Evolutionary conservation across 2,113 vertebrate genomes (phyloP), one percentile per base, ranked within the genome.

Genomic region (Himantopus leucocephalus): DNA sequence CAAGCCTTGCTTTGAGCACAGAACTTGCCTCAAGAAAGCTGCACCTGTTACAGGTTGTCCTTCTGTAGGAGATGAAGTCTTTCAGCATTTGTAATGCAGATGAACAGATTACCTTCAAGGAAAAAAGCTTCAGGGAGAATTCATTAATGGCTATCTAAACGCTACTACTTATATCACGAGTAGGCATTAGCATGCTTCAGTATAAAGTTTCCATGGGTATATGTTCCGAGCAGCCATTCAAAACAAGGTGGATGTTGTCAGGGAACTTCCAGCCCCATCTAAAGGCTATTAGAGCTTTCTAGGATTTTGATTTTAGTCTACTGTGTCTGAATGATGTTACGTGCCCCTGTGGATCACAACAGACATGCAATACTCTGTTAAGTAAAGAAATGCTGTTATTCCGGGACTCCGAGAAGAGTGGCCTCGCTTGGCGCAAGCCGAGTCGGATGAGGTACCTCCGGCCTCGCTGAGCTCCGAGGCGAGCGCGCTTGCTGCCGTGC

Each of bases 371-470:
- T 4, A 60, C 12, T 34, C 32, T 37, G n/a, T 48, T 58, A 68
- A 80, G 75, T 35, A 76, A 68, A 75, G n/a, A 47, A 87, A 19
- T 4, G 0, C 47, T 32, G 32, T 50, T 37, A 60, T n/a, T 41
- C 34, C 32, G 43, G 18, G 17, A 35, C n/a, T 6, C 39, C 66
- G 66, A 24, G 26, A 43, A 67, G 55, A 47, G 26, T 2, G 26
- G 32, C 45, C 50, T 21, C 29, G 6, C 2, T 37, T 8, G 16
- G 0, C 1, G 70, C 81, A 15, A 1, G 5, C 14, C 4, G 1
- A 35, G 23, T 26, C 1, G 0, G 14, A 21, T 3, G 6, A 5
- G 50, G 1, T 5, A 30, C 0, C 24, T 14, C 23, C 9, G 56
- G 14, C 12, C 45, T 21, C 18, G 1, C 22, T 1, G 8, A 29